These are phyloP conservation scores for Oophaga pumilio DNA, from an alignment of 2,113 vertebrate species.

Conservation along the genomic window DNA sequence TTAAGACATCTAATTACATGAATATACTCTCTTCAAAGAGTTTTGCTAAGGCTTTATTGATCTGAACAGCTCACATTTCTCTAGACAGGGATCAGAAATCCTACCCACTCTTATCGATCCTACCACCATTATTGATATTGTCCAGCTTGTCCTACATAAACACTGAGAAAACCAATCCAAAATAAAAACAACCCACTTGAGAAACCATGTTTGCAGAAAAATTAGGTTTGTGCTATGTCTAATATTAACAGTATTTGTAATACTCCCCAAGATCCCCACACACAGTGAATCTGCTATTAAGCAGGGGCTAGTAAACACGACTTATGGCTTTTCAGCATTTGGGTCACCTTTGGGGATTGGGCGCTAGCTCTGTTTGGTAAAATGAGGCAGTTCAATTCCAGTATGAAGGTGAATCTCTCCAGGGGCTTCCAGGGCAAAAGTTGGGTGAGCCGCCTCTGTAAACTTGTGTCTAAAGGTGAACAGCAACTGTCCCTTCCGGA, in stretches of 20 bases:
- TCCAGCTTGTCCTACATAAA: constrained; percentile 3
- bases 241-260: not conserved
- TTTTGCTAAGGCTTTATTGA: constrained; percentile 22
- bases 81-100: not conserved
- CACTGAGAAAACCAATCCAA: not conserved
- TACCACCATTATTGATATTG: not conserved
- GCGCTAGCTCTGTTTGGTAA: constrained; percentile 79
- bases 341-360: constrained; percentile 25
- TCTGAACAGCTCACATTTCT: not conserved
- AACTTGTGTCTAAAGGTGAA: constrained; percentile 80
- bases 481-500: constrained; percentile 82
- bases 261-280: constrained; percentile 5
- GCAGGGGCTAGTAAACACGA: constrained; percentile 34
- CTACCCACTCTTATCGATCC: not conserved
- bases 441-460: constrained; percentile 76
- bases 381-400: constrained; percentile 82
- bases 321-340: constrained; percentile 24
- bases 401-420: constrained; percentile 81
- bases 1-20: constrained; percentile 13
- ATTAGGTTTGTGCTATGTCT: not conserved
- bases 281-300: constrained; percentile 6
- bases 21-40: constrained; percentile 12
- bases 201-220: not conserved
- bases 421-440: constrained; percentile 84
- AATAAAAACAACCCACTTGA: constrained; percentile 24